These are phyloP conservation scores for Acrocephalus kingi DNA, from an alignment of 2,113 vertebrate species.

Conservation along the genomic window DNA sequence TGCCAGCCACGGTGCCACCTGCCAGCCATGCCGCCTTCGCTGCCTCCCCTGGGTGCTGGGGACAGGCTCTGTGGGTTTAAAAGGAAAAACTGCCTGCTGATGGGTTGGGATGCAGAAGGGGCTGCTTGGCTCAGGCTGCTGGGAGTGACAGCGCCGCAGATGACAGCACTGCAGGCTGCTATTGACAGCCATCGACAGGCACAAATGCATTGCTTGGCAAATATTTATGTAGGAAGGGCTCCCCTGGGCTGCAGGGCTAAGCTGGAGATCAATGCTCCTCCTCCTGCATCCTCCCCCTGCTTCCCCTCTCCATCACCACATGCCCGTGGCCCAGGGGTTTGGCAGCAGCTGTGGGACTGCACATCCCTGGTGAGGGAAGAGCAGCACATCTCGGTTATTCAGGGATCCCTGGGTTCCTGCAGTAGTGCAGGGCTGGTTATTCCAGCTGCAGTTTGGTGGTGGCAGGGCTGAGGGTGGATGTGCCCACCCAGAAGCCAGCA, in stretches of 20 bases:
- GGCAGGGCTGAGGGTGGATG: not conserved
- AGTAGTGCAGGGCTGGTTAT: accelerated
- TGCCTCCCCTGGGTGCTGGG: not conserved
- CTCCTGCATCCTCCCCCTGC: not conserved
- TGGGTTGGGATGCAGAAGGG: not conserved
- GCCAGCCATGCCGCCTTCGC: not conserved
- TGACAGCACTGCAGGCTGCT: constrained; percentile 28
- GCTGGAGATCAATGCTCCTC: constrained; percentile 18
- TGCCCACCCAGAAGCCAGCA: not conserved
- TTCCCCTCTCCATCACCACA: not conserved
- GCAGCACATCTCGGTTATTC: not conserved
- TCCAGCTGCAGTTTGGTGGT: not conserved
- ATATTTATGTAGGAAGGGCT: constrained; percentile 72
- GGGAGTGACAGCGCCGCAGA: not conserved
- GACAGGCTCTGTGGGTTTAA: not conserved
- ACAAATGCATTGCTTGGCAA: constrained; percentile 68
- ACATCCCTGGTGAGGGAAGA: not conserved
- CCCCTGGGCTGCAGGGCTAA: constrained; percentile 19
- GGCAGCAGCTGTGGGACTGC: not conserved
- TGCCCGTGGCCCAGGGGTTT: accelerated
- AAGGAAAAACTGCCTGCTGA: not conserved
- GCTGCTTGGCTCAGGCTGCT: not conserved
- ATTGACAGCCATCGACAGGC: constrained; percentile 69
- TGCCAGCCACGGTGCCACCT: not conserved
- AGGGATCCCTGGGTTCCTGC: accelerated